Evolutionary conservation across 2,888 invertebrate species (phyloP).

Genomic region (Drosophila melanosoma): DNA sequence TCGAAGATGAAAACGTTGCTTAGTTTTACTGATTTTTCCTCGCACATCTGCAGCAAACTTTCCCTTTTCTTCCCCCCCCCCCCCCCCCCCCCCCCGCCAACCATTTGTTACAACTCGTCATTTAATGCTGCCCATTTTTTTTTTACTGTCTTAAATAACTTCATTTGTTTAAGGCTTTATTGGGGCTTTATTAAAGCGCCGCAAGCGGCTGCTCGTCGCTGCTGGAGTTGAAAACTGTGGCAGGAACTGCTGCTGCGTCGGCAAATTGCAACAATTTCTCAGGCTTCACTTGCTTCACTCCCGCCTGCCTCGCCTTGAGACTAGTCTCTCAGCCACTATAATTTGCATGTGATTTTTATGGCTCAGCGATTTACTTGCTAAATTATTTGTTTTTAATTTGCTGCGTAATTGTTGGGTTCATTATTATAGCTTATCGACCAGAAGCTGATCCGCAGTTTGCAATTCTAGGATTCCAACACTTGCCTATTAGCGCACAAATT

Average conservation of each 20-base stretch:
- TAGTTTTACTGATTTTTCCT: conserved; percentile 22
- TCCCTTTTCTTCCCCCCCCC: conserved; percentile 59
- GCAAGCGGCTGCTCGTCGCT: conserved; percentile 35
- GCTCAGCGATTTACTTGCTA: conserved; percentile 76
- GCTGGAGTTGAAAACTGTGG: conserved; percentile 16
- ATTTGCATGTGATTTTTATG: conserved; percentile 83
- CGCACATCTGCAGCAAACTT: conserved; percentile 43
- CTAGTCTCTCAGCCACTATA: conserved; percentile 64
- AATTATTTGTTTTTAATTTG: conserved; percentile 84
- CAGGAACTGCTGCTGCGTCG: conserved; percentile 20
- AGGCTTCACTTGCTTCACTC: conserved; percentile 27
- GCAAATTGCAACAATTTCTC: conserved; percentile 73
- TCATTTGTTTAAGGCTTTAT: conserved; percentile 77
- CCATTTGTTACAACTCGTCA: conserved; percentile 56
- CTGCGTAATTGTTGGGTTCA: conserved; percentile 78
- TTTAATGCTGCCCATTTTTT: conserved; percentile 54
- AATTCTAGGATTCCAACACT: conserved; percentile 19
- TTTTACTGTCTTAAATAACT: conserved; percentile 74
- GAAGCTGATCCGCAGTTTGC: conserved; percentile 23
- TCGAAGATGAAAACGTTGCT: conserved; percentile 20
- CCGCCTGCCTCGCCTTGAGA: background rate
- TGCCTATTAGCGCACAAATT: conserved; percentile 63
- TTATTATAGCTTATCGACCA: conserved; percentile 31
- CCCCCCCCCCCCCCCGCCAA: conserved; percentile 32
- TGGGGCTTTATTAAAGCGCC: conserved; percentile 59